Evolutionary conservation across 2,113 vertebrate species (phyloP).

Genomic region (Urocitellus parryii): DNA sequence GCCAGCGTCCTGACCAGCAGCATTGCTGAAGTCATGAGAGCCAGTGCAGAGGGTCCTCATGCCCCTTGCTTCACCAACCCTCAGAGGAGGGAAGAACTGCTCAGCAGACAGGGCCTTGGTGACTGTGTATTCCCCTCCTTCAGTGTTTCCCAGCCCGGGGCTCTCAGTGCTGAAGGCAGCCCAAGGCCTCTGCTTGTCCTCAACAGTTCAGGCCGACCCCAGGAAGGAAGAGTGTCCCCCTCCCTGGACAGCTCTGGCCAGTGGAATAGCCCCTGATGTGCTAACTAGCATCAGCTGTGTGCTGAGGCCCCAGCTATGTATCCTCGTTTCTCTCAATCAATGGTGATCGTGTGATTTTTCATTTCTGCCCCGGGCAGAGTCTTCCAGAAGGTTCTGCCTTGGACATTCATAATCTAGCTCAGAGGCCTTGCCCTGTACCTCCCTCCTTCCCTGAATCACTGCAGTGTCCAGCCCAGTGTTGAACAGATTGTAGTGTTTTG

Average conservation of each 20-base stretch:
- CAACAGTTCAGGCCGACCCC: background rate
- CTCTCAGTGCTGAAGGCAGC: background rate
- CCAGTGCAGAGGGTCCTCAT: background rate
- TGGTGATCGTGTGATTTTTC: conserved; percentile 67
- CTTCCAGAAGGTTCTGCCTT: conserved; percentile 62
- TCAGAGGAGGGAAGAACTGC: background rate
- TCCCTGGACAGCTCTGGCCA: background rate
- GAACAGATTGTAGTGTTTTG: conserved; percentile 69
- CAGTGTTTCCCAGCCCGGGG: background rate
- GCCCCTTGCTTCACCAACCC: background rate
- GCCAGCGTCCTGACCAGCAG: background rate
- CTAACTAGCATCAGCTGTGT: background rate
- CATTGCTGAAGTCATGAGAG: background rate
- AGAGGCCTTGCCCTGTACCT: conserved; percentile 7
- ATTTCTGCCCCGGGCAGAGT: conserved; percentile 61
- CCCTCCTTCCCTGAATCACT: background rate
- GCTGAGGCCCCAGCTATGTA: background rate
- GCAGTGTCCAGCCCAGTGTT: conserved; percentile 64
- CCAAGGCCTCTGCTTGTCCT: background rate
- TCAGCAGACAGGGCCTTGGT: background rate
- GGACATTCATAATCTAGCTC: conserved; percentile 17
- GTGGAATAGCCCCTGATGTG: background rate
- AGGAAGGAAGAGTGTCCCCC: background rate
- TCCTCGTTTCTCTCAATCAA: conserved; percentile 45
- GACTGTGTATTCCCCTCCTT: background rate